Evolutionary conservation across 2,888 invertebrate genomes (phyloP), one percentile per base, ranked within the genome.

Genomic region (Luperina testacea): DNA sequence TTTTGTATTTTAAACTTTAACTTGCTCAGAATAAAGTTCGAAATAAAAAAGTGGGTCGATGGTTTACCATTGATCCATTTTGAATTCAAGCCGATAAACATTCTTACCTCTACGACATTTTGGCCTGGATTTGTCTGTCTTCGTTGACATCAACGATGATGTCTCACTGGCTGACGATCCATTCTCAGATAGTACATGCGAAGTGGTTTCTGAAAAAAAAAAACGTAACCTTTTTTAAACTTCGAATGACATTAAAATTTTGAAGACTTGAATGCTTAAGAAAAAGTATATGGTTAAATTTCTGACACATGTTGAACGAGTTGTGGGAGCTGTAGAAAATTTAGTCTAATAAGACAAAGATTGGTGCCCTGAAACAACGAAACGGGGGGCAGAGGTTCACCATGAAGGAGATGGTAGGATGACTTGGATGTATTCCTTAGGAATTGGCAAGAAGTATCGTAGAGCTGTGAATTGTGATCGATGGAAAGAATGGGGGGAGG

Each of bases 51-150:
- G 11, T 2, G n/a, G 17, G 6, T 17, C 5, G 24, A 38, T 38
- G 13, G 64, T 9, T 8, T n/a, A 42, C 42, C 24, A n/a, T 17
- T n/a, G 67, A 8, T 2, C 2, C 15, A 65, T 24, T n/a, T n/a
- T 67, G 2, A 5, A 67, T 45, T 17, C 7, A 69, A 13, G 24
- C 15, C 0, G 9, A 32, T 53, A 11, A 51, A 68, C 6, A 53
- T 42, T 27, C 61, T 53, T 73, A 86, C 86, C 71, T 86, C 17
- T 79, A 20, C 15, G 67, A 61, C 85, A 84, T 77, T 81, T 81
- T 5, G 42, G 11, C 27, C 51, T 72, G 4, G 63, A 27, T 1
- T 1, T 32, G 15, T 1, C 15, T n/a, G 45, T 1, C 1, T 45
- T 6, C 59, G 59, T 3, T 20, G 70, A 72, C n/a, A 11, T 63